Conservation (phyloP, 2,797 vertebrate species). For the Apodemus agrarius region DNA sequence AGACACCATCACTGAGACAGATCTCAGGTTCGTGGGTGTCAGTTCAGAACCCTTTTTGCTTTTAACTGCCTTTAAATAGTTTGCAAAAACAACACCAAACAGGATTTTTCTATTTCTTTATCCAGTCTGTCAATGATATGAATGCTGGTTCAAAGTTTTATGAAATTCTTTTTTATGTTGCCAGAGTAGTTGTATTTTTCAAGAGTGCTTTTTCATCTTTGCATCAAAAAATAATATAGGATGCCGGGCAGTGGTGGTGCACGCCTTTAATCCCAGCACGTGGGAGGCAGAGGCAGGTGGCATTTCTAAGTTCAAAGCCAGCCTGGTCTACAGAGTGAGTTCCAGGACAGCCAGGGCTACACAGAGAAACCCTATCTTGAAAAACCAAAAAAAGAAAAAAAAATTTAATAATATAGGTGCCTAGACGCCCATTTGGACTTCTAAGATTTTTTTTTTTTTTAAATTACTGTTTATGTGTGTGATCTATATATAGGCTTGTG, state of each 20-base stretch:
- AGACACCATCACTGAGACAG: constrained; percentile 96
- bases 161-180: neutral
- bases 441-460: neutral
- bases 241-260: no score
- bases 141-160: neutral
- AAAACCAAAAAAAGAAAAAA: no score
- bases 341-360: no score
- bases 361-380: no score
- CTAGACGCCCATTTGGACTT: neutral
- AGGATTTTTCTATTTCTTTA: constrained; percentile 42
- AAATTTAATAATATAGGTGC: neutral
- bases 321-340: no score
- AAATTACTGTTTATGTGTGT: neutral
- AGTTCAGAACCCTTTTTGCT: constrained; percentile 49
- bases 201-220: neutral
- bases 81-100: neutral
- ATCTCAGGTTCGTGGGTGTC: constrained; percentile 92
- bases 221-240: neutral
- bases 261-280: no score
- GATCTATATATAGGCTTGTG: neutral
- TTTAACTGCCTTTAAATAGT: constrained; percentile 43
- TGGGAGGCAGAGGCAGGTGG: no score
- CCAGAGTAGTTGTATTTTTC: neutral
- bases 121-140: neutral
- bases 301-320: no score